These are phyloP conservation scores for Chloroceryle amazona DNA, from an alignment of 2,797 vertebrate genomes.

Conservation along the genomic window DNA sequence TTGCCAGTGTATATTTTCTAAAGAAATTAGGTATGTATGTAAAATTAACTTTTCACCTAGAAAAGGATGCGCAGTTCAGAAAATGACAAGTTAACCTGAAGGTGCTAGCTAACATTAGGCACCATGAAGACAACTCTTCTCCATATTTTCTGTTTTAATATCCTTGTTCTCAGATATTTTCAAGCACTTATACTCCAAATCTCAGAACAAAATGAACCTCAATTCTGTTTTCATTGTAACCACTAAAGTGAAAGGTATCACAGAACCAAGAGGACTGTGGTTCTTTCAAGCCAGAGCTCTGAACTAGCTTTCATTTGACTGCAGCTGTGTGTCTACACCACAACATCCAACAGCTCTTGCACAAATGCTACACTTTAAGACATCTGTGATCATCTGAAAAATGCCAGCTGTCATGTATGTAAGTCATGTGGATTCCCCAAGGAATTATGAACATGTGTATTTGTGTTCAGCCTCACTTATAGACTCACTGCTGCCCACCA, in stretches of 20 bases:
- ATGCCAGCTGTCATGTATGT: neutral
- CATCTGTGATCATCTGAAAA: neutral
- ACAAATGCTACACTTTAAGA: neutral
- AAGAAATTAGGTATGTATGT: neutral
- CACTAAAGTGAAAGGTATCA: neutral
- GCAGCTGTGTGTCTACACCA: neutral
- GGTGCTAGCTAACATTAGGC: neutral
- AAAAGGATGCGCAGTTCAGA: rapidly evolving
- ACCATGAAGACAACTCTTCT: neutral
- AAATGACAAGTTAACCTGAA: neutral
- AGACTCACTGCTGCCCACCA: neutral
- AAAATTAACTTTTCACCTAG: neutral
- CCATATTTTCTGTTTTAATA: neutral
- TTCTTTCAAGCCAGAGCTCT: neutral
- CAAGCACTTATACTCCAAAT: neutral
- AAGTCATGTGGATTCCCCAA: neutral
- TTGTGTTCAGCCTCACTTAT: neutral
- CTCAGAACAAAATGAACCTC: neutral
- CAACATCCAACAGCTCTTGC: neutral
- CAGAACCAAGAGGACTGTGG: neutral
- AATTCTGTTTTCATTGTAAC: neutral
- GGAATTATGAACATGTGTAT: neutral
- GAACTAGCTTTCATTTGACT: neutral
- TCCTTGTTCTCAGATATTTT: neutral
- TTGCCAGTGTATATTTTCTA: neutral